phyloP scores from a whole-genome alignment of 2,797 vertebrate genomes.

The Gorsachius magnificus region DNA sequence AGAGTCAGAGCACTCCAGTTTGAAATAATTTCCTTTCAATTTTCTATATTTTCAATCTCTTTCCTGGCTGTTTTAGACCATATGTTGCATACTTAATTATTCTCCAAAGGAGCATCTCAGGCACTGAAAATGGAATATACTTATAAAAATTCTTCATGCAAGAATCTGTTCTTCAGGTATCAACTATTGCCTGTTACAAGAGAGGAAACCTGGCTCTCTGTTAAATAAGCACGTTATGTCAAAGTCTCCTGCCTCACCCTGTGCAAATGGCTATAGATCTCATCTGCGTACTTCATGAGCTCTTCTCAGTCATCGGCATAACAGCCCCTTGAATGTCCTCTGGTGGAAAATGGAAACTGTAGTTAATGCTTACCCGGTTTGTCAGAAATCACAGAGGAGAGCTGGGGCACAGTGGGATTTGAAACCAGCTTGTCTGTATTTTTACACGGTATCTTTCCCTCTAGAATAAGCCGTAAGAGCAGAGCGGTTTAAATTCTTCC shows the following conservation, averaged over 20 bases:
- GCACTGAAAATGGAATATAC: neutral
- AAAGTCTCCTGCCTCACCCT: neutral
- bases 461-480: neutral
- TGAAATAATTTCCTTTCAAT: constrained; percentile 58
- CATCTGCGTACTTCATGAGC: neutral
- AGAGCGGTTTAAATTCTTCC: neutral
- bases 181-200: neutral
- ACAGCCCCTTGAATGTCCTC: neutral
- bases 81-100: constrained; percentile 51
- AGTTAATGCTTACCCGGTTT: neutral
- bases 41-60: constrained; percentile 37
- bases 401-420: neutral
- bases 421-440: neutral
- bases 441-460: neutral
- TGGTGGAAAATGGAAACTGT: neutral
- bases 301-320: neutral
- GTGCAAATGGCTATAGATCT: neutral
- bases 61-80: constrained; percentile 36
- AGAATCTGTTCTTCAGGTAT: neutral
- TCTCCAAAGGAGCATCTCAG: neutral
- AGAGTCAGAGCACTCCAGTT: constrained; percentile 49
- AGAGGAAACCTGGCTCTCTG: neutral
- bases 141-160: neutral
- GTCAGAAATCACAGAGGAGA: neutral
- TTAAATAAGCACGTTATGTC: neutral